Base-by-base conservation (phyloP, 2,797 vertebrate species). In the Falco novaeseelandiae region DNA sequence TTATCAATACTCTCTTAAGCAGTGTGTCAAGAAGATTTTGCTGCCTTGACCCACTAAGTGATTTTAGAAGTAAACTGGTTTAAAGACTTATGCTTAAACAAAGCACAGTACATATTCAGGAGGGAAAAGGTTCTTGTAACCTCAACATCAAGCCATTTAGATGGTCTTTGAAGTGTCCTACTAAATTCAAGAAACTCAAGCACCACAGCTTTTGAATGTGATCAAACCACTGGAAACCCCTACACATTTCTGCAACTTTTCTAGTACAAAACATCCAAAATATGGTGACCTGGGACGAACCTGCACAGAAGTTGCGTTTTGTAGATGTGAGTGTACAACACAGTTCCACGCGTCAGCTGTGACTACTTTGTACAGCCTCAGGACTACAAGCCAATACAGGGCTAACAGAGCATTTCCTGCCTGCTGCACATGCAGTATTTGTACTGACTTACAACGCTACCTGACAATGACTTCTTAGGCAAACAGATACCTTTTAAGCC, bases 271-370 rank as follows among this genome's bases (percentile, higher is more conserved):
- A 72, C 13, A 4, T 32, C 13, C 57, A 63, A 74, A 76, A 25
- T 3, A 52, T 0, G 0, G 27, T 0, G 3, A 32, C 10, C 32
- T 40, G 25, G 32, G 18, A 40, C 14, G 29, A 85, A 58, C 22
- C n/a, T 29, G 15, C 14, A 7, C n/a, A 44, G 62, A 70, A 30
- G 42, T 3, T 4, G 8, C 3, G 3, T 19, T 52, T 42, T 65
- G 30, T 27, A 63, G 74, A 51, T 2, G 4, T 27, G 48, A 27
- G 17, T 23, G 23, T 6, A 12, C 16, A 17, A 8, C 30, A 25
- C 2, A 4, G 52, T 11, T 57, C 74, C 59, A 30, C 20, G 0
- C 3, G 9, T 26, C 46, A 72, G 78, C 65, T 72, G 22, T 17
- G 40, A 54, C 26, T 8, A 6, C 38, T 58, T 8, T 0, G 1